A percentile compares a stretch with the other conserved stretches of the same genome.
Evolutionary conservation across 2,113 vertebrate genomes (phyloP).

Genomic region (Nannobrachium achirus): DNA sequence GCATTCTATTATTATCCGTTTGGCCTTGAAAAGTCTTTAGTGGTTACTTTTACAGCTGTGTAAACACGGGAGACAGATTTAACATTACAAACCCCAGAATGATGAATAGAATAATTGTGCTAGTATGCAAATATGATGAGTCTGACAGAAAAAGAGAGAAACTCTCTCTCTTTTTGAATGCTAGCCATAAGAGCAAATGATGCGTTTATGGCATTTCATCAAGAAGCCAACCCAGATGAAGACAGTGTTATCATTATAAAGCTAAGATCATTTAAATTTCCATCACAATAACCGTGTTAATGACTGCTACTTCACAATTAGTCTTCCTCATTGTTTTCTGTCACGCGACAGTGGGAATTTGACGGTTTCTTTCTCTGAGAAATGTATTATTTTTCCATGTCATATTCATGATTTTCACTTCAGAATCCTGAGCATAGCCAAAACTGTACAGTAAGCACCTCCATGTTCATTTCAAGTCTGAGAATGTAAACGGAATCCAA

Average conservation of each 20-base stretch:
- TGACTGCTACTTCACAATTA: slow-evolving; percentile 44
- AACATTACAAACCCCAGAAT: slow-evolving; percentile 11
- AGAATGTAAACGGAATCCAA: too few relatives aligned
- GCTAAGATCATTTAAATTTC: slow-evolving; percentile 51
- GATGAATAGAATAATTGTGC: slow-evolving; percentile 30
- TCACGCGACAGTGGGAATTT: slow-evolving; percentile 31
- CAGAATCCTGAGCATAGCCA: too few relatives aligned
- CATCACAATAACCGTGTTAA: slow-evolving; percentile 55
- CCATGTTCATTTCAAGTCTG: too few relatives aligned
- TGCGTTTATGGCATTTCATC: slow-evolving; percentile 38
- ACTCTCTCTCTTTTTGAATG: neutral
- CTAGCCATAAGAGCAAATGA: slow-evolving; percentile 40
- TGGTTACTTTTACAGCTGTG: slow-evolving; percentile 20
- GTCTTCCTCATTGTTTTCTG: slow-evolving; percentile 22
- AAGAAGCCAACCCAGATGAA: slow-evolving; percentile 39
- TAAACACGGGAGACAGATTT: neutral
- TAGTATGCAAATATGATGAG: slow-evolving; percentile 1
- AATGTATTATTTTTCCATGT: too few relatives aligned
- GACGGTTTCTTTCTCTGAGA: neutral
- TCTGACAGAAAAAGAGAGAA: neutral
- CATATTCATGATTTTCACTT: too few relatives aligned
- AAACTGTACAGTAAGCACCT: too few relatives aligned
- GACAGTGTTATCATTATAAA: slow-evolving; percentile 38
- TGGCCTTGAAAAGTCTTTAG: neutral
- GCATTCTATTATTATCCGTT: slow-evolving; percentile 21